phyloP scores from a whole-genome alignment of 2,797 vertebrate genomes.

The Premnoplex brunnescens region DNA sequence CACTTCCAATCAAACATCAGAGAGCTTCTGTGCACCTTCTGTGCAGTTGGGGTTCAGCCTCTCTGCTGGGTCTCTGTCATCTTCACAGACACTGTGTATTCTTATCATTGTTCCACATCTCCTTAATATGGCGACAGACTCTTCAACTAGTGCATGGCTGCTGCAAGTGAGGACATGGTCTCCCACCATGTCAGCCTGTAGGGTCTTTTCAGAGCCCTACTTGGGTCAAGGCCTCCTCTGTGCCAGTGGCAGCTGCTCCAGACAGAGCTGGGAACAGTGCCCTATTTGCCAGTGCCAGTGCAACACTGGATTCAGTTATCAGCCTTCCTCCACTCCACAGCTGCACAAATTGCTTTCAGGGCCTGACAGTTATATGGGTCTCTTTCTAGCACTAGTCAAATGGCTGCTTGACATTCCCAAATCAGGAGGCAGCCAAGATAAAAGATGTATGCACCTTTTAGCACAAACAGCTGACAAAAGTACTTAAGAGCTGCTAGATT shows the following conservation, averaged over 20 bases:
- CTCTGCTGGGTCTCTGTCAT: not conserved
- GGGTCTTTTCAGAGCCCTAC: not conserved
- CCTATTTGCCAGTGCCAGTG: not conserved
- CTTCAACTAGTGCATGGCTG: fast-evolving
- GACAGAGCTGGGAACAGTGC: not conserved
- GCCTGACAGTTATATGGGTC: not conserved
- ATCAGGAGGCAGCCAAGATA: not conserved
- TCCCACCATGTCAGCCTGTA: not conserved
- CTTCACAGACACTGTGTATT: not conserved
- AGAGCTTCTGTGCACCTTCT: not conserved
- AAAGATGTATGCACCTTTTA: not conserved
- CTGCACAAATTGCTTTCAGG: not conserved
- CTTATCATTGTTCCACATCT: not conserved
- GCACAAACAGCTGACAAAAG: not conserved
- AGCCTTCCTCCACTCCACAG: not conserved
- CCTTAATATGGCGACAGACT: not conserved
- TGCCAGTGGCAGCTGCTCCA: not conserved
- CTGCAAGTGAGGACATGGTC: not conserved
- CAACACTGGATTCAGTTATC: not conserved
- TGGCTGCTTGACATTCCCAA: not conserved
- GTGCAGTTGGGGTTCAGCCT: not conserved
- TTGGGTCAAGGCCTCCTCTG: not conserved
- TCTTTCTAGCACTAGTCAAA: not conserved
- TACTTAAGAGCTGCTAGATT: not conserved
- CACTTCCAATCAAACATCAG: not conserved